Conservation (phyloP, 2,888 invertebrate species). For the Cephus sareptanus region DNA sequence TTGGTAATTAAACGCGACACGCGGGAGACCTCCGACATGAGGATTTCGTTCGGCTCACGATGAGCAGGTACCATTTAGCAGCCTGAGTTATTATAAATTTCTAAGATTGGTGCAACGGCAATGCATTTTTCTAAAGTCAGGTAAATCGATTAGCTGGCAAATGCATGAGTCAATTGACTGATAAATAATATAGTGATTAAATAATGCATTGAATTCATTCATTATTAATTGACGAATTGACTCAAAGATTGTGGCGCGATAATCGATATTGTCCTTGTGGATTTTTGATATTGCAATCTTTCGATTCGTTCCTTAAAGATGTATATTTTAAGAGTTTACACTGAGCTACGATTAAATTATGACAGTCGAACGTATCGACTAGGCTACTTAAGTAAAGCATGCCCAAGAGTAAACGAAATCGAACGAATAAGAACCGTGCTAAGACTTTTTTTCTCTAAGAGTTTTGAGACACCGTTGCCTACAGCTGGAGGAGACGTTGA, state of each 20-base stretch:
- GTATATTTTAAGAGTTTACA: neutral
- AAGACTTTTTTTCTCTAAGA: neutral
- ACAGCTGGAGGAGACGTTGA: neutral
- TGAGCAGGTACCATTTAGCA: constrained; percentile 6
- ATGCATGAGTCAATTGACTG: neutral
- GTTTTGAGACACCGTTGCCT: neutral
- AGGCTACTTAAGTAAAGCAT: neutral
- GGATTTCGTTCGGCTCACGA: neutral
- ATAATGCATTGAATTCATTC: neutral
- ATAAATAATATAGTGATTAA: neutral
- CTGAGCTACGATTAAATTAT: neutral
- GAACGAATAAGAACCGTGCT: neutral
- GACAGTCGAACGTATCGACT: neutral
- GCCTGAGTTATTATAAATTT: neutral
- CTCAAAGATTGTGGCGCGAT: neutral
- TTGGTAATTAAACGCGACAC: neutral
- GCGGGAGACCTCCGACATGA: neutral
- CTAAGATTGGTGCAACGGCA: neutral
- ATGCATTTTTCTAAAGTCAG: neutral
- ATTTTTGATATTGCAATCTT: neutral
- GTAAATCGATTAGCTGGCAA: neutral
- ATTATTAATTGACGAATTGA: neutral
- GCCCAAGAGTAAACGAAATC: neutral
- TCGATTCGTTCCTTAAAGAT: neutral
- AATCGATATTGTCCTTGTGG: neutral